phyloP scores from a whole-genome alignment of 37 sponge, comb jelly and placozoan genomes.

The Crambe crambe region DNA sequence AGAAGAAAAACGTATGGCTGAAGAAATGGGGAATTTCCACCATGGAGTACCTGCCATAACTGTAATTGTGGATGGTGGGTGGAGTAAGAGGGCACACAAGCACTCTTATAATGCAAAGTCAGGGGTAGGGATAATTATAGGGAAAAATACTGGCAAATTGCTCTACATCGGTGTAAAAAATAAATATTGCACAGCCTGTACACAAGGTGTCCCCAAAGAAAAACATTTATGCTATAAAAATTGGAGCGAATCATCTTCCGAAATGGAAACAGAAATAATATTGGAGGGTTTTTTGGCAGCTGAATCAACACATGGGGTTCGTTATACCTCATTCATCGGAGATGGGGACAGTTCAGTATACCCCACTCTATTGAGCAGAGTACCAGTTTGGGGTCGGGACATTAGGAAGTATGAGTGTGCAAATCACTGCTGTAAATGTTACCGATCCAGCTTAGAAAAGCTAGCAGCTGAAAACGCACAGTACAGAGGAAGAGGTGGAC shows the following conservation, averaged over 20 bases:
- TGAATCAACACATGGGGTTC: conserved; percentile 39
- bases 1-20: conserved; percentile 14
- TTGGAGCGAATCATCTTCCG: conserved; percentile 46
- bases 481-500: conserved; percentile 40
- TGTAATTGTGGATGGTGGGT: conserved; percentile 61
- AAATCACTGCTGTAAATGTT: conserved; percentile 55
- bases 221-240: conserved; percentile 12
- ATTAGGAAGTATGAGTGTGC: conserved; percentile 55
- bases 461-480: conserved; percentile 22
- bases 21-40: conserved; percentile 25
- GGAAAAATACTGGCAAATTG: conserved; percentile 33
- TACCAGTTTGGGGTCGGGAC: conserved; percentile 33
- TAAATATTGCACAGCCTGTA: conserved; percentile 53
- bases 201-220: background rate
- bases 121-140: conserved; percentile 69
- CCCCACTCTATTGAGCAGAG: conserved; percentile 15
- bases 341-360: conserved; percentile 49
- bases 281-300: conserved; percentile 46
- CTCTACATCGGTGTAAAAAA: conserved; percentile 56
- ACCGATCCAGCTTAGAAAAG: conserved; percentile 28
- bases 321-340: conserved; percentile 40
- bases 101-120: conserved; percentile 70
- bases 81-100: conserved; percentile 57
- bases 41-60: conserved; percentile 42
- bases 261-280: conserved; percentile 61